phyloP scores from a whole-genome alignment of 2,797 vertebrate genomes.

The Myioborus melanocephalus region DNA sequence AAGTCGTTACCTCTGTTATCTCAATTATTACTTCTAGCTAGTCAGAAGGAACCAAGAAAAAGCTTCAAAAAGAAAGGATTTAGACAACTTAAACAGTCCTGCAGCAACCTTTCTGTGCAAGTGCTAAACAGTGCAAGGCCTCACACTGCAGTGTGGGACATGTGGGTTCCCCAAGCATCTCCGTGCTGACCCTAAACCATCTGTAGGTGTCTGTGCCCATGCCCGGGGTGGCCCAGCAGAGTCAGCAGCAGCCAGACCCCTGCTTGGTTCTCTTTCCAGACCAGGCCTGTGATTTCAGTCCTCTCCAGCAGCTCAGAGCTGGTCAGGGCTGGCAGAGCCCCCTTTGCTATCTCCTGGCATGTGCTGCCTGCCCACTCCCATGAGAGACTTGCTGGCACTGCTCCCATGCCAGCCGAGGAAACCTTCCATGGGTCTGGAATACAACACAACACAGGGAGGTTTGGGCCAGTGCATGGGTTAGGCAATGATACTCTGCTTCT shows the following conservation, averaged over 20 bases:
- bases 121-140: too few species aligned
- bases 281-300: not conserved
- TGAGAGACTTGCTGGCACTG: fast-evolving
- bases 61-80: not conserved
- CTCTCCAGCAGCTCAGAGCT: not conserved
- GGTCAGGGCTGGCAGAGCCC: not conserved
- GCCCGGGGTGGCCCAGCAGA: not conserved
- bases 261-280: not conserved
- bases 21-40: not conserved
- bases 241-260: not conserved
- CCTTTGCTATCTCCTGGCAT: fast-evolving
- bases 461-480: not conserved
- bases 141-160: not conserved
- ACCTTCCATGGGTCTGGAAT: fast-evolving
- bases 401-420: fast-evolving
- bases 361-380: not conserved
- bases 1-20: not conserved
- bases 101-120: not conserved
- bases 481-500: not conserved
- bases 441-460: not conserved
- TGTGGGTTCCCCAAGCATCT: fast-evolving
- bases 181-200: not conserved
- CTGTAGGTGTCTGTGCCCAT: too few species aligned
- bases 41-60: not conserved
- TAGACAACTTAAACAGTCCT: not conserved